Evolutionary conservation across 2,113 vertebrate species (phyloP), one percentile per base, ranked within the genome.

Genomic region (Artemisiospiza belli): DNA sequence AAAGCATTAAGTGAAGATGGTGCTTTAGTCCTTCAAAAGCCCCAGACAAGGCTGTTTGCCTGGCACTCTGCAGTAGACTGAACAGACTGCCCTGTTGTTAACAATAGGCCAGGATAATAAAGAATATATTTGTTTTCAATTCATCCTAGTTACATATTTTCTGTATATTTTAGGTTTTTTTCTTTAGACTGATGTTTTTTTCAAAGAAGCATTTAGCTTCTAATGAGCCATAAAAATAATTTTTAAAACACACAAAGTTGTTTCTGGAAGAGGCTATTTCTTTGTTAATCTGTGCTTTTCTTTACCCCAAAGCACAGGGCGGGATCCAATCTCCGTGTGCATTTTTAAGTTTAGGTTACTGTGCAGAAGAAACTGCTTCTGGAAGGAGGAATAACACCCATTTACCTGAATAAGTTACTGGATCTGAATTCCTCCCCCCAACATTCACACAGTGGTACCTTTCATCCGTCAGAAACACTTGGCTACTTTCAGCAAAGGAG

Each of bases 271-370:
- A 87, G 31, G 6, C 2, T 80, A 10, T 12, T 25, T 64, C 11
- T 63, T 62, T 57, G 22, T 52, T 69, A 88, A 58, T 14, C n/a
- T 58, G 7, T 33, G 15, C 5, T 82, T 70, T 72, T 66, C 49
- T 70, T 68, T 41, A 52, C 11, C 33, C 6, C 20, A 41, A 83
- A 24, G 73, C 51, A 46, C 17, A n/a, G 31, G 2, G 9, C 1
- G 0, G 15, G 13, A 5, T 59, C 39, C 9, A 28, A 15, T 52
- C 15, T 52, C 31, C 14, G 4, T 3, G 11, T 3, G 25, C 2
- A n/a, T 55, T 78, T 89, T 72, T n/a, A 64, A 69, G 28, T 61
- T 64, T 14, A 74, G 9, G 47, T 43, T 52, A 64, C 31, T 72
- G 46, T 76, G 28, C 27, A 37, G 46, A 73, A 83, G 10, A 57